phyloP scores from a whole-genome alignment of 1,140 invertebrate genomes.

The Meloidogyne chitwoodi region DNA sequence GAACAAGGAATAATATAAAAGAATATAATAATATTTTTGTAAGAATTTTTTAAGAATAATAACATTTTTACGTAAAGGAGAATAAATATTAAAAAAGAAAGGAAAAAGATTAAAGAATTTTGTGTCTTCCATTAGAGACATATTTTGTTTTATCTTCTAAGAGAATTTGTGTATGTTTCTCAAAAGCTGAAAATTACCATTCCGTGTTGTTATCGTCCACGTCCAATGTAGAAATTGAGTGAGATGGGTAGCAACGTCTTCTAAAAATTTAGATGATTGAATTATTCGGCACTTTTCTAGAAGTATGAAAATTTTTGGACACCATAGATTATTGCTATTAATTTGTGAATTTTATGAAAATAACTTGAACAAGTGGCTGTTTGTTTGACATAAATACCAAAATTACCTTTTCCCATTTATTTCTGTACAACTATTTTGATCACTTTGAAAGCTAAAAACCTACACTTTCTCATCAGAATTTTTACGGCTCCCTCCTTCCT shows the following conservation, averaged over 20 bases:
- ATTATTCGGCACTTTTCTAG: background rate
- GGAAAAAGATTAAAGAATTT: background rate
- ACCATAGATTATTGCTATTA: background rate
- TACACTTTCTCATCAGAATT: background rate
- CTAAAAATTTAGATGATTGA: background rate
- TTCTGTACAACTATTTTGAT: background rate
- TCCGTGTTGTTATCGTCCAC: constrained; percentile 17
- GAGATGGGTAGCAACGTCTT: constrained; percentile 3
- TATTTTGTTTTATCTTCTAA: background rate
- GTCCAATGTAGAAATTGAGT: background rate
- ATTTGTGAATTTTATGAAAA: background rate
- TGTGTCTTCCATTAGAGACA: constrained; percentile 5
- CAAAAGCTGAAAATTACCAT: constrained; percentile 2
- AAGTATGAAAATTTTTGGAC: background rate
- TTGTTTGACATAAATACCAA: background rate
- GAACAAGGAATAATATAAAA: background rate
- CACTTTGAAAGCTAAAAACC: background rate
- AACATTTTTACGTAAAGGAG: background rate
- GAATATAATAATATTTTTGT: too few relatives aligned
- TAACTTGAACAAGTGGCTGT: too few relatives aligned
- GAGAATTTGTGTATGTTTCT: background rate
- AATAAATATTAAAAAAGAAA: background rate
- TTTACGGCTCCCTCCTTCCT: background rate
- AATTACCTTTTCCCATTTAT: background rate
- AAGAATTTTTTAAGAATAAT: too few relatives aligned